These are phyloP conservation scores for Ips typographus DNA, from an alignment of 1,140 invertebrate genomes.

Conservation along the genomic window DNA sequence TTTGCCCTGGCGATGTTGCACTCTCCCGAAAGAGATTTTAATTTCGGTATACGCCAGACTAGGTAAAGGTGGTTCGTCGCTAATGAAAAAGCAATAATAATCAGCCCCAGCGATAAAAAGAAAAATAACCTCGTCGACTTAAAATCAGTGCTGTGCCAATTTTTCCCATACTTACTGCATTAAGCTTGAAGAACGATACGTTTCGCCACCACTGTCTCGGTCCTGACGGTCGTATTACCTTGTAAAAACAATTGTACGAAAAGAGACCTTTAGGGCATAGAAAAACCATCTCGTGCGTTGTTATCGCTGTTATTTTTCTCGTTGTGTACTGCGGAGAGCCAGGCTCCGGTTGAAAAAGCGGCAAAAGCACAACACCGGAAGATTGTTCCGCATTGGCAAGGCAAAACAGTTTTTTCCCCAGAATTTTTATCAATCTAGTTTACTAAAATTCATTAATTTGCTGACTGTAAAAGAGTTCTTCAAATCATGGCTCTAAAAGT, in stretches of 20 bases:
- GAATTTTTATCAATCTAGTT: too few species aligned
- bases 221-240: constrained; percentile 27
- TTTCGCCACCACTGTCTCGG: neutral
- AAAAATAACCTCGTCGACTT: constrained; percentile 29
- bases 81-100: constrained; percentile 37
- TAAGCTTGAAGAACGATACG: too few species aligned
- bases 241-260: constrained; percentile 34
- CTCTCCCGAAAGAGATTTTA: constrained; percentile 22
- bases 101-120: constrained; percentile 23
- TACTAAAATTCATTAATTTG: too few species aligned
- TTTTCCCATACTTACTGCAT: too few species aligned
- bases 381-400: constrained; percentile 17
- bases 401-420: too few species aligned
- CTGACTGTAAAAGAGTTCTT: too few species aligned
- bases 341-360: constrained; percentile 23
- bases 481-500: too few species aligned
- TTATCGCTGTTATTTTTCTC: constrained; percentile 33
- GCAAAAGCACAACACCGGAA: constrained; percentile 24
- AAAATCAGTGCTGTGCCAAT: constrained; percentile 12
- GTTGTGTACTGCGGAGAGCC: constrained; percentile 10
- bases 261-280: constrained; percentile 25
- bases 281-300: constrained; percentile 33
- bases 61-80: constrained; percentile 30
- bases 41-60: constrained; percentile 9
- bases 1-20: constrained; percentile 1